Base-by-base conservation (phyloP, 92 coral and sea anemone genomes). In the Palythoa grandis region DNA sequence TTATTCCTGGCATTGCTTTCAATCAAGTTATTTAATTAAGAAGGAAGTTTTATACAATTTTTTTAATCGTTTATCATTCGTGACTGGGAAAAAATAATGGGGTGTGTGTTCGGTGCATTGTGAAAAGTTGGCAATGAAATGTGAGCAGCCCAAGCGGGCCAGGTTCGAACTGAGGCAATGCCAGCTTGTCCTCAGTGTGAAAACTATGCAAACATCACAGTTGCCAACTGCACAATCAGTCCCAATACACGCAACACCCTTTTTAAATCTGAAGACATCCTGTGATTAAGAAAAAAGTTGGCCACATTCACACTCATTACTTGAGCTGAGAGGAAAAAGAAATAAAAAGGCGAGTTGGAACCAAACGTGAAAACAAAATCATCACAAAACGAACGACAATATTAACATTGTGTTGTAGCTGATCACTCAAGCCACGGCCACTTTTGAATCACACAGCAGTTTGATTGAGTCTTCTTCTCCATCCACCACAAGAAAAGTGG, bases 141-240 rank as follows among this genome's bases (percentile, higher is more conserved):
- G 35, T 11, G 39, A 19, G 15, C 24, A 15, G 66, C 47, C 14
- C 24, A 65, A 24, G 20, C n/a, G 47, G 29, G 37, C 10, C 12
- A 24, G n/a, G 24, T 11, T 52, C 67, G 23, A 80, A 80, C 74
- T 15, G 85, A 66, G 43, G 85, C 37, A 67, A 67, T 38, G 43
- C 85, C 85, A 80, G 85, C 85, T 11, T 80, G 15, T 39, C 60
- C 52, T 43, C 23, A 65, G 63, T 39, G 2, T 66, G 61, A 25
- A 12, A 8, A 48, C 61, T 35, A 66, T 15, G 60, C 16, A 52
- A 40, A 23, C 39, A 11, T 40, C 17, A 15, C 15, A 38, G n/a
- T 19, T 48, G 19, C 37, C 16, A 17, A 14, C 3, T 16, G 25
- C 23, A 47, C 22, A 10, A 5, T n/a, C 38, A 20, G 29, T 17